Percentiles rank a stretch among this genome's conserved stretches.
phyloP scores from a whole-genome alignment of 2,797 vertebrate species.

The Cyclopterus lumpus region DNA sequence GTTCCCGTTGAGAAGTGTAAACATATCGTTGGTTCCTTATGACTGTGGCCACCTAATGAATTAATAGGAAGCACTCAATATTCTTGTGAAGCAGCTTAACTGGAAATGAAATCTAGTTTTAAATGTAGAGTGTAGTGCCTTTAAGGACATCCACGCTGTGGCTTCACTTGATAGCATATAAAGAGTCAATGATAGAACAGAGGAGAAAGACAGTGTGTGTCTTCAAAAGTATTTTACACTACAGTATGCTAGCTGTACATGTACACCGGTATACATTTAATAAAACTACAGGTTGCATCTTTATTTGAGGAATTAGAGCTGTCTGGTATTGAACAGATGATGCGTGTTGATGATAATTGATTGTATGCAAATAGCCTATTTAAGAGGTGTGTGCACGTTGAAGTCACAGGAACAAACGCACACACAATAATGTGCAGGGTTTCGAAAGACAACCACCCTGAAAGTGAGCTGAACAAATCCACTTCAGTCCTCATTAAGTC shows the following conservation, averaged over 20 bases:
- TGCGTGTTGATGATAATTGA: not conserved
- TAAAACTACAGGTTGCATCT: not conserved
- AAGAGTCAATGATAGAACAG: not conserved
- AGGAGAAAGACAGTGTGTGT: not conserved
- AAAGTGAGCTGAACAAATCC: conserved; percentile 39
- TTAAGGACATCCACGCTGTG: not conserved
- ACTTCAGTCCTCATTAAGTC: conserved; percentile 51
- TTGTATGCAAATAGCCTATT: not conserved
- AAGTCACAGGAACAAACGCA: not conserved
- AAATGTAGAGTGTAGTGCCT: not conserved
- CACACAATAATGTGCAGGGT: conserved; percentile 19
- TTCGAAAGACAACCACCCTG: conserved; percentile 39
- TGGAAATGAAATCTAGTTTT: conserved; percentile 2
- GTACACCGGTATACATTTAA: not conserved
- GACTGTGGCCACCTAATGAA: no score
- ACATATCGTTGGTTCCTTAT: no score
- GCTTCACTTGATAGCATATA: not conserved
- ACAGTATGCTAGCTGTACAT: not conserved
- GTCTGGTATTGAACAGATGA: not conserved
- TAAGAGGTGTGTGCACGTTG: not conserved
- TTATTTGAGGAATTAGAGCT: not conserved
- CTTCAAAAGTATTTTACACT: not conserved
- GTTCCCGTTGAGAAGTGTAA: no score
- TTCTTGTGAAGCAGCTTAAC: not conserved
- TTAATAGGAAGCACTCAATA: no score